Evolutionary conservation across 2,797 vertebrate genomes (phyloP).

Genomic region (Huso huso): DNA sequence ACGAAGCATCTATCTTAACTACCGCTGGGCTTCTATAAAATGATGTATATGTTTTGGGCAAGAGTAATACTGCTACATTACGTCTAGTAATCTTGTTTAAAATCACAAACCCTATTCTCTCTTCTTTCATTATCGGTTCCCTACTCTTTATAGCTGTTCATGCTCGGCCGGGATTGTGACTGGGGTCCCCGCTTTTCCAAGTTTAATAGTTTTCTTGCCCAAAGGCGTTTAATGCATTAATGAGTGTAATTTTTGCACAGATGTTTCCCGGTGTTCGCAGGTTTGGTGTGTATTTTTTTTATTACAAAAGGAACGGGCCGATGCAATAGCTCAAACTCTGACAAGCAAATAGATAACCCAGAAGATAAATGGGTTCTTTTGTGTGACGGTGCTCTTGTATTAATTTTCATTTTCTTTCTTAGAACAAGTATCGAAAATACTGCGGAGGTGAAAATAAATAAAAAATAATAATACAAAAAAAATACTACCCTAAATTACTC

Average conservation of each 20-base stretch:
- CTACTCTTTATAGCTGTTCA: constrained; percentile 25
- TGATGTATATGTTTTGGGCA: constrained; percentile 77
- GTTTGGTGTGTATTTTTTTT: constrained; percentile 76
- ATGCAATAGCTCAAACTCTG: constrained; percentile 96
- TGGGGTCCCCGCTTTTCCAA: constrained; percentile 26
- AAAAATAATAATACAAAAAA: constrained; percentile 47
- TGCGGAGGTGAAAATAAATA: constrained; percentile 75
- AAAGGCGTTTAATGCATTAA: constrained; percentile 78
- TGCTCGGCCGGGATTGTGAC: constrained; percentile 19
- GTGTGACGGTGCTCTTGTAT: constrained; percentile 86
- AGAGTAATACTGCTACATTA: constrained; percentile 66
- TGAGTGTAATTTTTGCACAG: constrained; percentile 83
- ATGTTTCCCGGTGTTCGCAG: constrained; percentile 74
- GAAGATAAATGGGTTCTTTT: constrained; percentile 99
- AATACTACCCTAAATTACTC: constrained; percentile 57
- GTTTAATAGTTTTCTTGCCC: constrained; percentile 59
- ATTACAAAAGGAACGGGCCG: constrained; percentile 80
- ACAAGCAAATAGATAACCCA: constrained; percentile 99
- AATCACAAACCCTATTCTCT: constrained; percentile 60
- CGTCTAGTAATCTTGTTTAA: constrained; percentile 65
- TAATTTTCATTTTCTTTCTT: constrained; percentile 99
- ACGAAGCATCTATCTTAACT: constrained; percentile 59
- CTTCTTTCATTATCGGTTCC: constrained; percentile 60
- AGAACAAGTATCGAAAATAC: constrained; percentile 85
- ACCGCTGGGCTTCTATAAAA: constrained; percentile 53